A percentile compares a stretch with the other conserved stretches of the same genome.
These are phyloP conservation scores for Rhopalosiphum nymphaeae DNA, from an alignment of 2,888 invertebrate species.

Conservation along the genomic window DNA sequence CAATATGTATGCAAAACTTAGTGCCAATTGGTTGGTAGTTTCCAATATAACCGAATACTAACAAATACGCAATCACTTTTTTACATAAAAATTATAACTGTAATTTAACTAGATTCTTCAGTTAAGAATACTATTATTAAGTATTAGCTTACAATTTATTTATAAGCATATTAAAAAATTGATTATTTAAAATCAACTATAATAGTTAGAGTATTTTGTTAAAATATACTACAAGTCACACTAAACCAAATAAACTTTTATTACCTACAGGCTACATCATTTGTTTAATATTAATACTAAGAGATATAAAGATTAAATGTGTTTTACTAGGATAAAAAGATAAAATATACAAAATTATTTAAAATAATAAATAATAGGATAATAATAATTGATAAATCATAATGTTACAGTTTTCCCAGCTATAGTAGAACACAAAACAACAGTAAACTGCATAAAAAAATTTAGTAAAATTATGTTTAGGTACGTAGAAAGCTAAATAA, in stretches of 20 bases:
- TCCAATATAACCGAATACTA: not conserved
- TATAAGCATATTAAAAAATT: not conserved
- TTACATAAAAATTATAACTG: not conserved
- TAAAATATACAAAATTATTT: not conserved
- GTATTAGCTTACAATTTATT: not conserved
- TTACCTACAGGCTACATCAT: not conserved
- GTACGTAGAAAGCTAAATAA: not conserved
- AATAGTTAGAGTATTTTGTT: not conserved
- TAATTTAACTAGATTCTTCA: not conserved
- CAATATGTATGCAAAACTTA: no score
- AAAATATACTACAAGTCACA: not conserved
- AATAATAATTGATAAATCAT: not conserved
- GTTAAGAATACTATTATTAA: not conserved
- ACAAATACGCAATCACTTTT: not conserved
- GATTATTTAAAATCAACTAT: no score
- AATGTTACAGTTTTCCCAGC: not conserved
- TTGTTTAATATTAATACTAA: not conserved
- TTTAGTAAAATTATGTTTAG: not conserved
- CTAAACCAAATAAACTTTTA: not conserved
- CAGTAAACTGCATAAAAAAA: not conserved
- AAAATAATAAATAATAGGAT: not conserved
- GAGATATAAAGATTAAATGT: not conserved
- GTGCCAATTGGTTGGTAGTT: no score
- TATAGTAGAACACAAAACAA: not conserved
- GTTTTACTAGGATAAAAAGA: no score